Percentiles rank a stretch among this genome's conserved stretches.
Evolutionary conservation across 2,113 vertebrate species (phyloP).

Genomic region (Piaya cayana): DNA sequence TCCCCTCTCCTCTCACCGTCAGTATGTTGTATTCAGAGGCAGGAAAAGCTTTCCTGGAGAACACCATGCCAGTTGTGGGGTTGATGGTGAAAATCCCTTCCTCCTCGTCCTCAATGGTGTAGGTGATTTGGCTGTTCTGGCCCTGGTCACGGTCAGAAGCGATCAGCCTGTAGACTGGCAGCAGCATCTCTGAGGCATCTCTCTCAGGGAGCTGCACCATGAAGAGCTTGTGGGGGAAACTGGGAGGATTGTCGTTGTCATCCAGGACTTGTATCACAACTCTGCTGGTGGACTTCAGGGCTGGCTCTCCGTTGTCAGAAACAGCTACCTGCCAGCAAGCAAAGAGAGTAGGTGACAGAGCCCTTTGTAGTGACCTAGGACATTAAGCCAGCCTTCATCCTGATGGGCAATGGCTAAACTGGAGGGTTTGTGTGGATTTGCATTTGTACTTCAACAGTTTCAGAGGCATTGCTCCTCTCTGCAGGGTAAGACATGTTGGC

Average conservation of each 20-base stretch:
- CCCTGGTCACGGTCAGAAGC: conserved; percentile 88
- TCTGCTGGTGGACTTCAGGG: conserved; percentile 86
- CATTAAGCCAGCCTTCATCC: background rate
- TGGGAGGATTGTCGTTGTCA: conserved; percentile 88
- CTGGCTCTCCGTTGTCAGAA: conserved; percentile 86
- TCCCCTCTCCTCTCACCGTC: conserved; percentile 78
- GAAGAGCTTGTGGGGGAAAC: conserved; percentile 90
- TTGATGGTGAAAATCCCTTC: conserved; percentile 81
- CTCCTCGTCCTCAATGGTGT: conserved; percentile 83
- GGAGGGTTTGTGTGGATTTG: background rate
- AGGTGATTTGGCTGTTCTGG: conserved; percentile 84
- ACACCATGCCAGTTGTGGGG: conserved; percentile 81
- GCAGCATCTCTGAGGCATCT: background rate
- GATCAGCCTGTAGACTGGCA: conserved; percentile 85
- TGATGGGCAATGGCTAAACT: background rate
- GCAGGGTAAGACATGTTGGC: background rate
- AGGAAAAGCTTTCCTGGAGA: conserved; percentile 80
- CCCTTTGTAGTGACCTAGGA: accelerated
- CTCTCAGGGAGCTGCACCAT: conserved; percentile 84
- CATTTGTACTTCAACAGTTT: background rate
- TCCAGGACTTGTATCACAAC: conserved; percentile 88
- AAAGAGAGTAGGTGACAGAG: background rate
- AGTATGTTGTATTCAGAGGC: conserved; percentile 91
- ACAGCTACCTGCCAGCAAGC: conserved; percentile 84
- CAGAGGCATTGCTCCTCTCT: background rate